phyloP scores from a whole-genome alignment of 2,888 invertebrate species.

The Poecilus cupreus region DNA sequence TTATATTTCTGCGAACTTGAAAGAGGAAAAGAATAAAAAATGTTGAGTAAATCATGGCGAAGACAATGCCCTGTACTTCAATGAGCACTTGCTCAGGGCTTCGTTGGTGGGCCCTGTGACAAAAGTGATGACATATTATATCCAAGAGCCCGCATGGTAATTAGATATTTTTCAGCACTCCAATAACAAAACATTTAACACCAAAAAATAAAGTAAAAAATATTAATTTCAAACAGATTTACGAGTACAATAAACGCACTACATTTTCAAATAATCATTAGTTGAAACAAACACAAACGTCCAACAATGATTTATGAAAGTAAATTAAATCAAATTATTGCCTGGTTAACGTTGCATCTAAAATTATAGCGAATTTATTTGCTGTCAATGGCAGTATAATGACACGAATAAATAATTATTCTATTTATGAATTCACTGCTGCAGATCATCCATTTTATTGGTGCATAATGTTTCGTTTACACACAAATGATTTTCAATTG shows the following conservation, averaged over 20 bases:
- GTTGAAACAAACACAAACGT: constrained; percentile 34
- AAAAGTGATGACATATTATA: constrained; percentile 40
- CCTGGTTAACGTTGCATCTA: constrained; percentile 45
- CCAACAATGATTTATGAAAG: constrained; percentile 48
- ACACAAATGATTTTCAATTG: constrained; percentile 12
- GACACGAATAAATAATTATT: constrained; percentile 51
- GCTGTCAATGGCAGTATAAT: constrained; percentile 50
- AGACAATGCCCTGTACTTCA: constrained; percentile 17
- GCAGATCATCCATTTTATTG: constrained; percentile 3
- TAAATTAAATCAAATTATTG: constrained; percentile 51
- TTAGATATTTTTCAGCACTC: constrained; percentile 43
- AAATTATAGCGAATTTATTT: constrained; percentile 56
- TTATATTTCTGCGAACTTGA: background rate
- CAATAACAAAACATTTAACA: constrained; percentile 29
- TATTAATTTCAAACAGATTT: background rate
- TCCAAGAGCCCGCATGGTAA: constrained; percentile 46
- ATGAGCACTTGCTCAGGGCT: background rate
- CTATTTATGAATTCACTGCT: constrained; percentile 22
- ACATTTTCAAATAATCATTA: constrained; percentile 53
- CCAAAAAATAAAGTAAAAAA: constrained; percentile 4
- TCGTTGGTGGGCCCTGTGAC: constrained; percentile 10
- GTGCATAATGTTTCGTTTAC: constrained; percentile 3
- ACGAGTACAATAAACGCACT: constrained; percentile 30
- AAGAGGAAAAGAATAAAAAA: constrained; percentile 15
- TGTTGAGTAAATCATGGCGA: background rate